Conservation (phyloP, 2,113 vertebrate species). For the Plotosus lineatus region DNA sequence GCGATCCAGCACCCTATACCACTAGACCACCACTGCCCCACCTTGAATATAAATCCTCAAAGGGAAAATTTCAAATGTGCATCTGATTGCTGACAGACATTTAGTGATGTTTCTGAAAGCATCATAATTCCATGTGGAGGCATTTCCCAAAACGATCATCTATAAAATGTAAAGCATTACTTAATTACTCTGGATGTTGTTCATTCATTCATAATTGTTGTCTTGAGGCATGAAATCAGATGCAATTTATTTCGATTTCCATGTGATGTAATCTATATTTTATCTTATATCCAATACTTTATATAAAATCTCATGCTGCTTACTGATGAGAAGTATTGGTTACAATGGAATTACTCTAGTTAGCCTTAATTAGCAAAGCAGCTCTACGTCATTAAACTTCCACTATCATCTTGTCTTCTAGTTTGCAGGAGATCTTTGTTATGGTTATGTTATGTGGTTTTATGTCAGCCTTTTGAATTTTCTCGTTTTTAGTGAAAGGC, state of each 20-base stretch:
- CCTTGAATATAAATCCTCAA: constrained; percentile 37
- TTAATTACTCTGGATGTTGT: not conserved
- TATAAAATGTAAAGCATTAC: not conserved
- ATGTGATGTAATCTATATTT: not conserved
- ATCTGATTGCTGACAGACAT: not conserved
- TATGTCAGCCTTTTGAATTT: not conserved
- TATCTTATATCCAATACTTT: not conserved
- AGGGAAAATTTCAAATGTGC: constrained; percentile 17
- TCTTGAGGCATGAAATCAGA: not conserved
- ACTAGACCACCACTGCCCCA: no score
- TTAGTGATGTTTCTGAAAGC: not conserved
- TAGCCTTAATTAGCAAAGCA: not conserved
- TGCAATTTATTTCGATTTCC: not conserved
- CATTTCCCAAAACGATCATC: not conserved
- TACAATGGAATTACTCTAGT: not conserved
- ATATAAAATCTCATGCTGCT: not conserved
- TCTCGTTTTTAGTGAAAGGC: not conserved
- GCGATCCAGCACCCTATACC: no score
- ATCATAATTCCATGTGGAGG: not conserved
- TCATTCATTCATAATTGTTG: not conserved
- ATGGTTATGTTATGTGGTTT: no score
- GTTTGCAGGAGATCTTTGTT: not conserved
- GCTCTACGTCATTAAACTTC: constrained; percentile 3
- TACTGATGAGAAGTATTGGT: not conserved
- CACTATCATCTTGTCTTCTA: not conserved